phyloP scores from a whole-genome alignment of 2,888 invertebrate species.

The Andricus curvator region DNA sequence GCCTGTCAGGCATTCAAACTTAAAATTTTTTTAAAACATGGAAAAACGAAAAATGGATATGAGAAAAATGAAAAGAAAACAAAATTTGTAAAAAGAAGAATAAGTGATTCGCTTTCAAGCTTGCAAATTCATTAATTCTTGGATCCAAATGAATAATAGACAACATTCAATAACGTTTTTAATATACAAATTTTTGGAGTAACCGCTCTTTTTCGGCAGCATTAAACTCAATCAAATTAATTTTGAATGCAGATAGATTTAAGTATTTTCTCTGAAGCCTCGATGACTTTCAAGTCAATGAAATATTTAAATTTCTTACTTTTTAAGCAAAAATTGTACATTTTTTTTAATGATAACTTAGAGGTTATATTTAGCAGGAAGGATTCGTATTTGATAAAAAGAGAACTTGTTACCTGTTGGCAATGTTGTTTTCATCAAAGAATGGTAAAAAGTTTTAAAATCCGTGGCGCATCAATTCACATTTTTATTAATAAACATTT shows the following conservation, averaged over 20 bases:
- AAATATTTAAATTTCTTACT: background rate
- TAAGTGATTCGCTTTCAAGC: background rate
- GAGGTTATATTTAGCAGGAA: constrained; percentile 13
- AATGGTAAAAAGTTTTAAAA: background rate
- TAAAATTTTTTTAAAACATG: background rate
- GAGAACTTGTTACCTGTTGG: background rate
- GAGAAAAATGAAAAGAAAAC: no score
- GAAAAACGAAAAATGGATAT: background rate
- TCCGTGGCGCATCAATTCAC: background rate
- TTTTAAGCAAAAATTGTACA: background rate
- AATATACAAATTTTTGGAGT: background rate
- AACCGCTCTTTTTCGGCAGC: background rate
- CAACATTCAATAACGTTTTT: background rate
- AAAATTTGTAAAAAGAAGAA: no score
- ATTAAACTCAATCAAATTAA: background rate
- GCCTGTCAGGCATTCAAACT: no score
- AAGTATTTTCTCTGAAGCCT: background rate
- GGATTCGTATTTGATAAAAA: background rate
- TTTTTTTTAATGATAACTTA: background rate
- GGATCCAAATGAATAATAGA: background rate
- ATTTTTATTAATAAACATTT: constrained; percentile 18
- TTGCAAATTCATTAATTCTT: background rate
- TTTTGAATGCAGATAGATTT: background rate
- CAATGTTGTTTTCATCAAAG: background rate
- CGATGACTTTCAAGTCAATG: background rate